Evolutionary conservation across 2,888 invertebrate species (phyloP).

Genomic region (Helleia helle): DNA sequence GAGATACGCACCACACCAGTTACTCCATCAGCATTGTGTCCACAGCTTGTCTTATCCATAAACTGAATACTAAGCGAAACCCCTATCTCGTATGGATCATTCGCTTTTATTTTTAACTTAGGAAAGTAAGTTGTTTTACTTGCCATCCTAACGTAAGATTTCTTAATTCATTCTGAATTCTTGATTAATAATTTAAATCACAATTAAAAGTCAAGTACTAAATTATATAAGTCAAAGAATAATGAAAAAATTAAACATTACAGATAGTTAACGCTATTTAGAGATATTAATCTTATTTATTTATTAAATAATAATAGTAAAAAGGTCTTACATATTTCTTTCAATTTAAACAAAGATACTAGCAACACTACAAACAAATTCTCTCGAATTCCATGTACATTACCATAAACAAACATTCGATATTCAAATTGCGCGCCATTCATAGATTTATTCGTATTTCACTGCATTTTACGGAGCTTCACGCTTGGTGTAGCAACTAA

Average conservation of each 20-base stretch:
- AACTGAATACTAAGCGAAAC: neutral
- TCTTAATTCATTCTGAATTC: too few relatives aligned
- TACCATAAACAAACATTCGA: constrained; percentile 18
- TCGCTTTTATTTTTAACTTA: too few relatives aligned
- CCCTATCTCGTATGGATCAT: too few relatives aligned
- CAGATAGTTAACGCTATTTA: too few relatives aligned
- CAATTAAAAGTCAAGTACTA: too few relatives aligned
- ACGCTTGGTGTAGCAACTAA: constrained; percentile 4
- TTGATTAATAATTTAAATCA: too few relatives aligned
- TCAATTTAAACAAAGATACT: neutral
- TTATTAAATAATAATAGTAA: too few relatives aligned
- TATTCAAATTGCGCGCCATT: constrained; percentile 18
- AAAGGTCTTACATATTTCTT: neutral
- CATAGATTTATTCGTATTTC: constrained; percentile 16
- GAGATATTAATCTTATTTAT: too few relatives aligned
- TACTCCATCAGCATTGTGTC: neutral
- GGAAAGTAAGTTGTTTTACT: too few relatives aligned
- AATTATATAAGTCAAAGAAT: too few relatives aligned
- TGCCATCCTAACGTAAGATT: too few relatives aligned
- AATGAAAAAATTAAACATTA: too few relatives aligned
- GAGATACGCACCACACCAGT: neutral
- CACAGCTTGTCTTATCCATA: constrained; percentile 1
- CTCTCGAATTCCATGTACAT: constrained; percentile 7
- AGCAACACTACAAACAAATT: neutral
- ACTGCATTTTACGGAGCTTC: constrained; percentile 7